A percentile compares a stretch with the other conserved stretches of the same genome.
Conservation (phyloP, 2,797 vertebrate species). For the Myioborus miniatus region DNA sequence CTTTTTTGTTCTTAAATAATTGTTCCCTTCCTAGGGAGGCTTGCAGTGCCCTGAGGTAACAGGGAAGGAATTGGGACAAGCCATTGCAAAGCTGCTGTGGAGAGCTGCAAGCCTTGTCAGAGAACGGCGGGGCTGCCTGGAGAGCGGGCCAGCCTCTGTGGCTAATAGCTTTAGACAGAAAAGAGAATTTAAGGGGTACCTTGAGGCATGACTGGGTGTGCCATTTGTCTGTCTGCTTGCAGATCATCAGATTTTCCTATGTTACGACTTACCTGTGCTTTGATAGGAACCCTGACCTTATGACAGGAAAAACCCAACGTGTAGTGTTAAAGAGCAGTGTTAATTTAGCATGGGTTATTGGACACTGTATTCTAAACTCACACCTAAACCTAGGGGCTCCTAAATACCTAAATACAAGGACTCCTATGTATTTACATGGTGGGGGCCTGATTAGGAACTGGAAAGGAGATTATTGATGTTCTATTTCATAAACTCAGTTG, state of each 20-base stretch:
- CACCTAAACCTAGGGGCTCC: neutral
- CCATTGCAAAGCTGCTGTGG: fast-evolving
- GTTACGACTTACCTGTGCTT: neutral
- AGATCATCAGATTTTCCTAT: neutral
- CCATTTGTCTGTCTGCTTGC: neutral
- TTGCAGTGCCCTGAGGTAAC: neutral
- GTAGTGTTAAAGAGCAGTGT: neutral
- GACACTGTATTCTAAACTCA: neutral
- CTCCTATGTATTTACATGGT: neutral
- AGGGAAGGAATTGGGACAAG: slow-evolving; percentile 9
- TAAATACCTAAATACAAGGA: neutral
- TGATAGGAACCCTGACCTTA: neutral
- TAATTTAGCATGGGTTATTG: neutral
- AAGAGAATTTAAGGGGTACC: neutral
- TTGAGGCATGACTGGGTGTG: neutral
- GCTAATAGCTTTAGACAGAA: neutral
- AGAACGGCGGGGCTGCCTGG: neutral
- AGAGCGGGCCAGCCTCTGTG: neutral
- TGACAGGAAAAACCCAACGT: neutral
- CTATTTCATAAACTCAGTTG: neutral
- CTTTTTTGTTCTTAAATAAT: slow-evolving; percentile 1
- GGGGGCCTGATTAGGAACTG: neutral
- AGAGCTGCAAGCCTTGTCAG: neutral
- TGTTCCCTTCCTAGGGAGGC: neutral
- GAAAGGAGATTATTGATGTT: neutral